Percentiles rank a stretch among this genome's conserved stretches.
Evolutionary conservation across 2,888 invertebrate genomes (phyloP).

Genomic region (Unio delphinus): DNA sequence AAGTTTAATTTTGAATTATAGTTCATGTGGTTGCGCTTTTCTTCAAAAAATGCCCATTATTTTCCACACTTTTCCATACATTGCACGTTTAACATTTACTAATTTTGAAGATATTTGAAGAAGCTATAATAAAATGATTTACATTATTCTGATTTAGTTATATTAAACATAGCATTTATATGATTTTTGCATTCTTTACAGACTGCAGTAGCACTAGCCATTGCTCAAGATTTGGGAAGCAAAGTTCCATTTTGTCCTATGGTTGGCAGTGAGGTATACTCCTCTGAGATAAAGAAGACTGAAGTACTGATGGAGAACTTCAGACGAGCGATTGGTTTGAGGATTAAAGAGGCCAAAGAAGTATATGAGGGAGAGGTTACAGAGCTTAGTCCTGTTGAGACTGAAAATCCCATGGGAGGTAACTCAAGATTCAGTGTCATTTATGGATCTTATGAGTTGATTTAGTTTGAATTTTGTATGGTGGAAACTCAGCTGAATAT

Average conservation of each 20-base stretch:
- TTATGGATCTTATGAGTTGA: too few relatives aligned
- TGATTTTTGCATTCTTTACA: conserved; percentile 40
- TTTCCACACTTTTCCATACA: too few relatives aligned
- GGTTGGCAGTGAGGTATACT: conserved; percentile 87
- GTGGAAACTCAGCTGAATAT: too few relatives aligned
- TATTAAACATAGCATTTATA: background rate
- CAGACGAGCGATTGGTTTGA: conserved; percentile 90
- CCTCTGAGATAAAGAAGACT: conserved; percentile 98
- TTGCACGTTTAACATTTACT: too few relatives aligned
- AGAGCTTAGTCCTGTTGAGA: conserved; percentile 97
- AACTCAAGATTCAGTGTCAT: conserved; percentile 30
- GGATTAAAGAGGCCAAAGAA: conserved; percentile 91
- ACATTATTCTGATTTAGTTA: too few relatives aligned
- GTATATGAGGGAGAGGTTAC: conserved; percentile 99
- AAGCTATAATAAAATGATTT: too few relatives aligned
- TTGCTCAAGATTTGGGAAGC: conserved; percentile 96
- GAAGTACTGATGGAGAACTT: conserved; percentile 99
- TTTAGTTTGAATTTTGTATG: too few relatives aligned
- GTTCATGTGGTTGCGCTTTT: too few relatives aligned
- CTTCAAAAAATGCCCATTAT: too few relatives aligned
- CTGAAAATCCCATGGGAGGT: conserved; percentile 96
- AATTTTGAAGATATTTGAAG: too few relatives aligned
- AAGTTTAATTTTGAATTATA: too few relatives aligned
- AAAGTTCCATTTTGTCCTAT: conserved; percentile 82
- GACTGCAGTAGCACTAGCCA: conserved; percentile 97